Base-by-base conservation (phyloP, 2,113 vertebrate species). In the Salminus brasiliensis region DNA sequence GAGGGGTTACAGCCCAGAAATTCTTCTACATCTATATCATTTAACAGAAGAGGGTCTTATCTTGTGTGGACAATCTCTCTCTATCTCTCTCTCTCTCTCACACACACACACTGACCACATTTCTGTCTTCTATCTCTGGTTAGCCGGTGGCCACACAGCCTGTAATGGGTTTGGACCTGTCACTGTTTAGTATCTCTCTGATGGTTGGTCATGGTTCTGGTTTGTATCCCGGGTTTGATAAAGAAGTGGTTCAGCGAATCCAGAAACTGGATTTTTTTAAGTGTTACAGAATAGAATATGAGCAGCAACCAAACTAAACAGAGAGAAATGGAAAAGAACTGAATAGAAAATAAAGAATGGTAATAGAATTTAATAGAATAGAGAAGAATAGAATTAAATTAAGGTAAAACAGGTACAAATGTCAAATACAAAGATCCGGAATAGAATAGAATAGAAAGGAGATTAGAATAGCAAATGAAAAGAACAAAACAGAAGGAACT, bases 1-100 rank as follows among this genome's bases (percentile, higher is more conserved):
- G 43, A 29, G 27, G 13, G 7, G 13, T 65, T 65, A 65, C 30
- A 7, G 18, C 32, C 25, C 45, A 55, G n/a, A 68, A 29, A 21
- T 12, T 3, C 29, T 8, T 1, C 34, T 23, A 68, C 5, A 39
- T 9, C 1, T 5, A 41, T 13, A 45, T 1, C 39, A 45, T 36
- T 25, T 11, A 45, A 25, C 62, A 65, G 30, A 36, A 34, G 13
- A 15, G 25, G 21, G 34, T 9, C 32, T 67, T 9, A 43, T 41
- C 63, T 67, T 10, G 1, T 16, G n/a, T n/a, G n/a, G n/a, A n/a
- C n/a, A n/a, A n/a, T n/a, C n/a, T n/a, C n/a, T n/a, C n/a, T n/a
- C n/a, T n/a, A n/a, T n/a, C n/a, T n/a, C 29, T 70, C 55, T 21
- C 53, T 10, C 76, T 45, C 68, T 62, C 45, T 72, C 59, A 72